phyloP scores from a whole-genome alignment of 2,797 vertebrate genomes.

The Pogonophryne albipinna region DNA sequence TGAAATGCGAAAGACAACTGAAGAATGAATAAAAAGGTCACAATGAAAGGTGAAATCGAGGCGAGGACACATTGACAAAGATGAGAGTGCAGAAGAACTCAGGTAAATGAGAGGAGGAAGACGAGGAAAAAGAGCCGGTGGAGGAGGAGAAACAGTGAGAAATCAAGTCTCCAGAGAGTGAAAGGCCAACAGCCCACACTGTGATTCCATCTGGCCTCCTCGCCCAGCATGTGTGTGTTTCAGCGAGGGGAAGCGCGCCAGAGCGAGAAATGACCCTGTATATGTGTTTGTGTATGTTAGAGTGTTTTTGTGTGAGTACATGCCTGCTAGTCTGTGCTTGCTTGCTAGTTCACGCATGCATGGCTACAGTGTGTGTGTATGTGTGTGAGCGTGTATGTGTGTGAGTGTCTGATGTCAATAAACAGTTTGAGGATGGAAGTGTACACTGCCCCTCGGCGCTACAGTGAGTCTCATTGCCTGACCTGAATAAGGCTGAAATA shows the following conservation, averaged over 20 bases:
- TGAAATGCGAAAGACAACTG: slow-evolving; percentile 20
- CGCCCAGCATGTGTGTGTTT: slow-evolving; percentile 50
- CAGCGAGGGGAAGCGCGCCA: slow-evolving; percentile 46
- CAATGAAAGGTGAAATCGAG: slow-evolving; percentile 6
- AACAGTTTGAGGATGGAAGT: slow-evolving; percentile 7
- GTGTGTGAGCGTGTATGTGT: slow-evolving; percentile 18
- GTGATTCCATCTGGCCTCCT: slow-evolving; percentile 82
- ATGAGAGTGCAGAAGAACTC: slow-evolving; percentile 17
- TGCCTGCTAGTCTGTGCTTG: slow-evolving; percentile 15
- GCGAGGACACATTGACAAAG: not conserved
- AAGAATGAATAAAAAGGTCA: slow-evolving; percentile 38
- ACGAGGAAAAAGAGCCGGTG: slow-evolving; percentile 34
- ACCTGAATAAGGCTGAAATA: slow-evolving; percentile 47
- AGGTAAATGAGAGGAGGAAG: slow-evolving; percentile 31
- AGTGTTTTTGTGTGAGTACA: slow-evolving; percentile 42
- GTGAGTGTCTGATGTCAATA: slow-evolving; percentile 5
- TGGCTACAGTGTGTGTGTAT: slow-evolving; percentile 10
- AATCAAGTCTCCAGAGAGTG: slow-evolving; percentile 75
- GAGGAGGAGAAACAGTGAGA: slow-evolving; percentile 65
- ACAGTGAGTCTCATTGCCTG: slow-evolving; percentile 50
- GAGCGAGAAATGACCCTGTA: slow-evolving; percentile 51
- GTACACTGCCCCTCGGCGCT: not conserved
- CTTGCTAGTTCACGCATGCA: slow-evolving; percentile 4
- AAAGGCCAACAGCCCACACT: slow-evolving; percentile 82
- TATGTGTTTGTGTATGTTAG: slow-evolving; percentile 55